Conservation (phyloP, 2,797 vertebrate genomes). For the Lutjanus campechanus region DNA sequence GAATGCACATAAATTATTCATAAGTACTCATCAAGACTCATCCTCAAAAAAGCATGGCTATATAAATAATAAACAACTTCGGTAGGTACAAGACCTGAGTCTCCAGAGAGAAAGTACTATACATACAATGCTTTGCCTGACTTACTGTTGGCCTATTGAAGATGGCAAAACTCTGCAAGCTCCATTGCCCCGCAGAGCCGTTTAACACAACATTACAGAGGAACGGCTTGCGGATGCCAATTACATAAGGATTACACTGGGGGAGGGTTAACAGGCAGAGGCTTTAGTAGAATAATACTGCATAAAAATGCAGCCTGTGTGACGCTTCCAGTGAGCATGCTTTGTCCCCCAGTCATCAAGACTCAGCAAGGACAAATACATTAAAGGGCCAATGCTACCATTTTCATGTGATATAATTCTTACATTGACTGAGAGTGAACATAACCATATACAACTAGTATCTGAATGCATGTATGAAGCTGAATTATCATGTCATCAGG, state of each 20-base stretch:
- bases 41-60: slow-evolving; percentile 61
- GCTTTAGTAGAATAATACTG: slow-evolving; percentile 64
- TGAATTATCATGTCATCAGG: neutral
- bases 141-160: slow-evolving; percentile 52
- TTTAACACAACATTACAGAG: slow-evolving; percentile 69
- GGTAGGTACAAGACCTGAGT: slow-evolving; percentile 55
- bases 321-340: slow-evolving; percentile 33
- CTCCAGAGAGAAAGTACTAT: slow-evolving; percentile 45
- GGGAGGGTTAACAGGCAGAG: slow-evolving; percentile 60
- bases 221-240: slow-evolving; percentile 58
- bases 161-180: slow-evolving; percentile 56
- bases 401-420: neutral
- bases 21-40: slow-evolving; percentile 57
- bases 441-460: neutral
- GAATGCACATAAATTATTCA: slow-evolving; percentile 67
- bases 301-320: slow-evolving; percentile 50
- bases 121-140: slow-evolving; percentile 52
- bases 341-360: slow-evolving; percentile 17
- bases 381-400: slow-evolving; percentile 10
- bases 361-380: slow-evolving; percentile 38
- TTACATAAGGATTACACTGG: slow-evolving; percentile 73
- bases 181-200: slow-evolving; percentile 55
- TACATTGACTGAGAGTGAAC: neutral
- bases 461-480: neutral
- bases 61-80: slow-evolving; percentile 73